phyloP scores from a whole-genome alignment of 2,888 invertebrate genomes.

The Hemicrepidius hirtus region DNA sequence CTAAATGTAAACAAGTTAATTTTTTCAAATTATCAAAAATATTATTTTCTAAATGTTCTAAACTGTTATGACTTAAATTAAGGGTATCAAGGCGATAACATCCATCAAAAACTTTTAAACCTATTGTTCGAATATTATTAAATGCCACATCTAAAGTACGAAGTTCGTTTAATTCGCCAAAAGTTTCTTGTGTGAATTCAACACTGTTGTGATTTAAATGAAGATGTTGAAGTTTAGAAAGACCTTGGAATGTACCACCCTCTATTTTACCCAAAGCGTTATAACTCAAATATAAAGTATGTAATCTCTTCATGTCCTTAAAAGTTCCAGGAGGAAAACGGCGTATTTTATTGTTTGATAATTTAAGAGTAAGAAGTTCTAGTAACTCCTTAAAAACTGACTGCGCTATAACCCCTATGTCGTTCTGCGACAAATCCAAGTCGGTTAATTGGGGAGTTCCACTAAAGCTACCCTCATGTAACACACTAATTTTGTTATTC shows the following conservation, averaged over 20 bases:
- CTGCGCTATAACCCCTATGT: constrained; percentile 3
- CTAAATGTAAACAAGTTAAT: constrained; percentile 7
- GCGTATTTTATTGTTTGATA: constrained; percentile 19
- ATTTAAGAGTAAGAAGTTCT: constrained; percentile 9
- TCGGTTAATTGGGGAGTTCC: constrained; percentile 1
- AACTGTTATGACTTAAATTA: constrained; percentile 4
- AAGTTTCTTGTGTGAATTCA: constrained; percentile 2
- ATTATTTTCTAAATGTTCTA: not conserved
- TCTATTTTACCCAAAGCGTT: constrained; percentile 8
- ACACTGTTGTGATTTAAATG: constrained; percentile 2
- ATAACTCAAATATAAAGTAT: constrained; percentile 2
- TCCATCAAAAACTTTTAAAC: not conserved
- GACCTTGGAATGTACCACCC: not conserved
- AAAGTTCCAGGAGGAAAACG: constrained; percentile 17
- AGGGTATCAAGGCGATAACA: not conserved
- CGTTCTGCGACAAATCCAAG: constrained; percentile 10
- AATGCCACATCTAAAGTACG: not conserved
- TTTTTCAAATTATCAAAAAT: constrained; percentile 8
- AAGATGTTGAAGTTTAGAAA: not conserved
- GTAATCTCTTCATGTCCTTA: not conserved
- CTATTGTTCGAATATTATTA: constrained; percentile 9
- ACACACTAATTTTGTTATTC: constrained; percentile 9
- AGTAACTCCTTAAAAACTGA: constrained; percentile 7
- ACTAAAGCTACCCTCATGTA: constrained; percentile 12
- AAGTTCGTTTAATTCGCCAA: not conserved